phyloP scores from a whole-genome alignment of 2,113 vertebrate genomes.

The Sebastes schlegelii region DNA sequence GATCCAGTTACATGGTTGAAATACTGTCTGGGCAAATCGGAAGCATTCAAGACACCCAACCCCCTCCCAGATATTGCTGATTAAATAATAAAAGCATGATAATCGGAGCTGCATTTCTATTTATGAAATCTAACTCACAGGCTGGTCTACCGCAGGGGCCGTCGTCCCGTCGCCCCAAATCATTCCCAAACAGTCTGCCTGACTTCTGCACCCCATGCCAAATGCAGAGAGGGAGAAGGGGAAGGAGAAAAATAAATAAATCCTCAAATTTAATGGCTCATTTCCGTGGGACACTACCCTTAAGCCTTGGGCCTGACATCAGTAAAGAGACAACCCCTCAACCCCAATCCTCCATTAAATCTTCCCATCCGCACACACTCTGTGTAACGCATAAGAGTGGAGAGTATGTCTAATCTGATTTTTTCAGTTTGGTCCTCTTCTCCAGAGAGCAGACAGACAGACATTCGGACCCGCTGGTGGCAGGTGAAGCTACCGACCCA shows the following conservation, averaged over 20 bases:
- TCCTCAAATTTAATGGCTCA: slow-evolving; percentile 77
- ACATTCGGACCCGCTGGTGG: not conserved
- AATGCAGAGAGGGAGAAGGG: slow-evolving; percentile 65
- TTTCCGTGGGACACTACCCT: slow-evolving; percentile 80
- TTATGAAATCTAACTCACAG: slow-evolving; percentile 65
- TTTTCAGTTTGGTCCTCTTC: slow-evolving; percentile 48
- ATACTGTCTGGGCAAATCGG: slow-evolving; percentile 53
- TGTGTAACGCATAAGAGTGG: slow-evolving; percentile 31
- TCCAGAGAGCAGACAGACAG: slow-evolving; percentile 21
- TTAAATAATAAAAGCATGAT: slow-evolving; percentile 71
- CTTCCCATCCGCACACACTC: slow-evolving; percentile 36
- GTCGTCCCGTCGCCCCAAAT: slow-evolving; percentile 52
- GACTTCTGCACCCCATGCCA: slow-evolving; percentile 56
- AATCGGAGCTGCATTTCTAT: slow-evolving; percentile 71
- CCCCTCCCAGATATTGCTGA: slow-evolving; percentile 67
- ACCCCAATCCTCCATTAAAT: slow-evolving; percentile 42
- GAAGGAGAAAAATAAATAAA: slow-evolving; percentile 80
- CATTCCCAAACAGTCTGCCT: slow-evolving; percentile 69
- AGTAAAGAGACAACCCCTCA: slow-evolving; percentile 56
- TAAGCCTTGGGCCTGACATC: slow-evolving; percentile 66
- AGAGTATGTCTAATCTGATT: slow-evolving; percentile 67
- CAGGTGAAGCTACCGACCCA: slow-evolving; percentile 20
- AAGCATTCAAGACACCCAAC: slow-evolving; percentile 64
- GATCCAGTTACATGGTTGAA: slow-evolving; percentile 53
- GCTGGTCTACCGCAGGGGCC: slow-evolving; percentile 33